A percentile compares a stretch with the other conserved stretches of the same genome.
These are phyloP conservation scores for Phalacrocorax aristotelis DNA, from an alignment of 2,113 vertebrate species.

Conservation along the genomic window DNA sequence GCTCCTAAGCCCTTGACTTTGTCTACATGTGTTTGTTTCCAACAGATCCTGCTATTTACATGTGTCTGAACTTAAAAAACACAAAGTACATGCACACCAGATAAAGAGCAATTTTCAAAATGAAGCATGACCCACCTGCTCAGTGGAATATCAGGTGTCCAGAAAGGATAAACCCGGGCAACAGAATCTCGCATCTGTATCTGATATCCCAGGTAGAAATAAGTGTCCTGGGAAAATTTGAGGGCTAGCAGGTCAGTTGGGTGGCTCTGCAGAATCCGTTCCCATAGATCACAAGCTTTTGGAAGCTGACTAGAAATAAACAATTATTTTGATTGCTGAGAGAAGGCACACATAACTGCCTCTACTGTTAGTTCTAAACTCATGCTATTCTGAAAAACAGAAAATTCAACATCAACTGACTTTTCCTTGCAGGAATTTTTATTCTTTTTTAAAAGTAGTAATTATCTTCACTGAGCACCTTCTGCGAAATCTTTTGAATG, in stretches of 20 bases:
- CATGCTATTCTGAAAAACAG: background rate
- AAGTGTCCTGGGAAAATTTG: conserved; percentile 87
- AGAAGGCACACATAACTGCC: background rate
- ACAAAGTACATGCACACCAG: accelerated
- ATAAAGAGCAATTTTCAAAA: background rate
- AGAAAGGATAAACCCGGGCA: conserved; percentile 85
- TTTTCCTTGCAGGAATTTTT: background rate
- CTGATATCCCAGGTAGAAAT: conserved; percentile 87
- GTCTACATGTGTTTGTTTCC: background rate
- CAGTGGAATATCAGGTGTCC: conserved; percentile 84
- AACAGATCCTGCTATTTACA: background rate
- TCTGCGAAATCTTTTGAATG: background rate
- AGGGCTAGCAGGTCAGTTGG: conserved; percentile 92
- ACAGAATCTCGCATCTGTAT: conserved; percentile 87
- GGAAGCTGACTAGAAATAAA: conserved; percentile 74
- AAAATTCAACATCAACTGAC: background rate
- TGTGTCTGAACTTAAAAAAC: background rate
- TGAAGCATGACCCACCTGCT: conserved; percentile 75
- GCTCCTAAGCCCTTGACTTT: background rate
- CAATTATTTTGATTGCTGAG: background rate
- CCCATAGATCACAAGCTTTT: conserved; percentile 85
- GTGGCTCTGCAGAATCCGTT: conserved; percentile 85
- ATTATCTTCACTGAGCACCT: background rate
- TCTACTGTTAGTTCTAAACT: background rate
- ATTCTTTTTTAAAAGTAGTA: background rate